Base-by-base conservation (phyloP, 2,797 vertebrate species). In the Phyllotis vaccarum region DNA sequence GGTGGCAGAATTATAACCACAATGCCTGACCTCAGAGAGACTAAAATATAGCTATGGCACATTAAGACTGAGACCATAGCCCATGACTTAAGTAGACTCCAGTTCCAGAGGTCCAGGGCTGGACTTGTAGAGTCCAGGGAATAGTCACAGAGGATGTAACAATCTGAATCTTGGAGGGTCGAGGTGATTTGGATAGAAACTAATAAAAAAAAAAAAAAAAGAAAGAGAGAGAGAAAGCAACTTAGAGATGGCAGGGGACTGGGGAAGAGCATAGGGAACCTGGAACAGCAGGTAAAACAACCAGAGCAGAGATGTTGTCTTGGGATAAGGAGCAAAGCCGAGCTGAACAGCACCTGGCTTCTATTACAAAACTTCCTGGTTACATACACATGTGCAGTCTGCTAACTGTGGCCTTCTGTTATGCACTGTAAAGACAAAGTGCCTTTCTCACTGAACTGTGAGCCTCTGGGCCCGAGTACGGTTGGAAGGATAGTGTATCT, bases 401-500 rank as follows among this genome's bases (percentile, higher is more conserved):
- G 86, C 60, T 40, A 40, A 40, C 62, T 22, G 0, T 31, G 46
- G n/a, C 40, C 11, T 43, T 46, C 43, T 58, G 60, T n/a, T 40
- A 11, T 40, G 6, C 22, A 37, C 34, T n/a, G 56, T 34, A 27
- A 68, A 86, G 34, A 46, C 29, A 2, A 19, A 24, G 29, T 6
- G 29, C 64, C 56, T 68, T 79, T 81, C 31, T 83, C 85, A 31
- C 85, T 95, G n/a, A 46, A n/a, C 1, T 43, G 37, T 79, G 90
- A 95, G 66, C 74, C 94, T 58, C 86, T 60, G 24, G 37, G 40
- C 68, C 75, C 17, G 40, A 89, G 54, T n/a, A 24, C 64, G 58
- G 54, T 19, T 58, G 80, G 81, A 58, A 91, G 60, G 93, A 87
- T 78, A 81, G 46, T 52, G 29, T 8, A 0, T 1, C n/a, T 31